These are phyloP conservation scores for Gadus macrocephalus DNA, from an alignment of 2,113 vertebrate species.

Conservation along the genomic window DNA sequence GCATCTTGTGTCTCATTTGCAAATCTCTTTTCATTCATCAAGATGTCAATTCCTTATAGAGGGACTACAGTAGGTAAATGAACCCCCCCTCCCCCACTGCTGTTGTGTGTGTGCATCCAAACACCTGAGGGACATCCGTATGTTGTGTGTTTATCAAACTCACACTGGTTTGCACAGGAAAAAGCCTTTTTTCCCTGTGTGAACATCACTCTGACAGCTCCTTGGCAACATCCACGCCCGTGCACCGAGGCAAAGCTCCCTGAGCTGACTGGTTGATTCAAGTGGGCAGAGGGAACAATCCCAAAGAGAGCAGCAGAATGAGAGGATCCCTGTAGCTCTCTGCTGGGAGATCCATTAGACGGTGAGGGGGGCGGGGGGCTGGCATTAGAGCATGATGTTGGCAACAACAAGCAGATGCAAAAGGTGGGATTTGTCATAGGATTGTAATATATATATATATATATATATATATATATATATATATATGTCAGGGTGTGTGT, in stretches of 20 bases:
- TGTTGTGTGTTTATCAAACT: constrained; percentile 61
- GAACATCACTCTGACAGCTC: constrained; percentile 68
- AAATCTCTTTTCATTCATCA: constrained; percentile 35
- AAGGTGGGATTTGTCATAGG: no score
- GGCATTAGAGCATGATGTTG: constrained; percentile 57
- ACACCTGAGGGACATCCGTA: constrained; percentile 49
- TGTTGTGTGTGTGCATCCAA: constrained; percentile 49
- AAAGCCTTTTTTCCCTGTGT: constrained; percentile 55
- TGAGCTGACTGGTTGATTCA: constrained; percentile 70
- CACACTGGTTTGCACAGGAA: constrained; percentile 45
- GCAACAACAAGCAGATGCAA: constrained; percentile 5
- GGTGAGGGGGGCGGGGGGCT: constrained; percentile 30
- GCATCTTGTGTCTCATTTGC: constrained; percentile 28
- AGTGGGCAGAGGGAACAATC: constrained; percentile 67
- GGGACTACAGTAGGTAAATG: no score
- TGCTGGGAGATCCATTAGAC: constrained; percentile 66
- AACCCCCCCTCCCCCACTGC: no score
- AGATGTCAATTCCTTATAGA: constrained; percentile 42
- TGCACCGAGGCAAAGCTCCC: constrained; percentile 58
- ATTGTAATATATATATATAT: no score
- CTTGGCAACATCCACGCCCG: constrained; percentile 64
- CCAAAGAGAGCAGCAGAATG: constrained; percentile 66
- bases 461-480: no score
- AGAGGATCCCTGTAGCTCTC: constrained; percentile 70
- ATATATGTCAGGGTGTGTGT: no score